phyloP scores from a whole-genome alignment of 2,797 vertebrate species.

The Pipistrellus pygmaeus region DNA sequence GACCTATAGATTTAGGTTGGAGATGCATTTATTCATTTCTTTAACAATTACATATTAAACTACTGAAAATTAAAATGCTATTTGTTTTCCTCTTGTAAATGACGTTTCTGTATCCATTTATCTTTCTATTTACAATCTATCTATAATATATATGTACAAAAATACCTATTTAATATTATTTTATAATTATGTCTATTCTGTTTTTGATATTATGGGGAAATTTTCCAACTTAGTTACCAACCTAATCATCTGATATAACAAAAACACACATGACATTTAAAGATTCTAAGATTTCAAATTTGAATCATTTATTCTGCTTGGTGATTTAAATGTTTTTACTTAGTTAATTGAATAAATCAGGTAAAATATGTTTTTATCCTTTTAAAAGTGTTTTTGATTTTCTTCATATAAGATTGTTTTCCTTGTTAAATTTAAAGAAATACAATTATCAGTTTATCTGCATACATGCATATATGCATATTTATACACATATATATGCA shows the following conservation, averaged over 20 bases:
- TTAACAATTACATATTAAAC: not conserved
- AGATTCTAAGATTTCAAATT: conserved; percentile 8
- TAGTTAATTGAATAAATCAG: conserved; percentile 37
- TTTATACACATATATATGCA: not conserved
- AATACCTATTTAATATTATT: not conserved
- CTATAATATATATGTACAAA: not conserved
- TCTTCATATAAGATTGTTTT: not conserved
- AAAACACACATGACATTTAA: conserved; percentile 62
- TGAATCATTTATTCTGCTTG: conserved; percentile 43
- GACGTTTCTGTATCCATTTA: not conserved
- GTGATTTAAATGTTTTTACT: not conserved
- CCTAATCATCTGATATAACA: conserved; percentile 13
- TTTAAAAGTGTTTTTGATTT: not conserved
- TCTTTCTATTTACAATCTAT: not conserved
- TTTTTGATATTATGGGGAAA: not conserved
- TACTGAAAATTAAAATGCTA: not conserved
- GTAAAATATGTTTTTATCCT: not conserved
- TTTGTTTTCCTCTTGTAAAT: not conserved
- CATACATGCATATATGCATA: not conserved
- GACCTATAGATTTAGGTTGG: not conserved
- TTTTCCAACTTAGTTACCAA: conserved; percentile 47
- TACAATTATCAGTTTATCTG: not conserved
- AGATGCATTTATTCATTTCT: not conserved
- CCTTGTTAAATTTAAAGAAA: not conserved
- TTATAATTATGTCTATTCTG: not conserved